Evolutionary conservation across 2,888 invertebrate genomes (phyloP), one percentile per base, ranked within the genome.

Genomic region (Meloe dianella): DNA sequence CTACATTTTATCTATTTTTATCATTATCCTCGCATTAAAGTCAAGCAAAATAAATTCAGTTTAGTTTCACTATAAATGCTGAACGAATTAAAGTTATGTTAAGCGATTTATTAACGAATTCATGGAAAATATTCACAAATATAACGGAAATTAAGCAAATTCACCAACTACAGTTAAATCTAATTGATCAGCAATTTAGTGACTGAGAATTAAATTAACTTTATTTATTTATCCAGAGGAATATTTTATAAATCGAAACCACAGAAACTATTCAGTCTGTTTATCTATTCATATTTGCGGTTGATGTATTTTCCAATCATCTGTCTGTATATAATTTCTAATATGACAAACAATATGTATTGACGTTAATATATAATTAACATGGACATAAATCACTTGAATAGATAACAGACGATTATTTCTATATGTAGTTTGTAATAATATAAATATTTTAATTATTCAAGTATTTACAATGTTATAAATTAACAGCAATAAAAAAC

Each of bases 361-460:
- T 14, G 54, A 22, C 54, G 14, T 51, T 54, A 54, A 54, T 24
- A 12, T 12, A 12, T 24, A 54, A 54, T 24, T 54, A 27, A 24
- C 24, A 14, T 54, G 14, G 8, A 27, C n/a, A 27, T 54, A 20
- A 9, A 51, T 51, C 22, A 51, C 10, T 6, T 7, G n/a, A 22
- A 51, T 3, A 51, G 22, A 51, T 51, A 51, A 22, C 8, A 24
- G 6, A 14, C 14, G 14, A 47, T 47, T 75, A 20, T 22, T 22
- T 20, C 47, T 47, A 9, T 47, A 17, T 47, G 20, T 9, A 57
- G 27, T 6, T 41, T n/a, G 17, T 41, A n/a, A 41, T 41, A 22
- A 8, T 57, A 14, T n/a, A 24, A 29, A 57, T 57, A 29, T 57
- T 29, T 57, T 29, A 22, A 57, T 29, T n/a, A 57, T 24, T n/a